Evolutionary conservation across 2,888 invertebrate species (phyloP), one percentile per base, ranked within the genome.

Genomic region (Lasioglossum leucozonium): DNA sequence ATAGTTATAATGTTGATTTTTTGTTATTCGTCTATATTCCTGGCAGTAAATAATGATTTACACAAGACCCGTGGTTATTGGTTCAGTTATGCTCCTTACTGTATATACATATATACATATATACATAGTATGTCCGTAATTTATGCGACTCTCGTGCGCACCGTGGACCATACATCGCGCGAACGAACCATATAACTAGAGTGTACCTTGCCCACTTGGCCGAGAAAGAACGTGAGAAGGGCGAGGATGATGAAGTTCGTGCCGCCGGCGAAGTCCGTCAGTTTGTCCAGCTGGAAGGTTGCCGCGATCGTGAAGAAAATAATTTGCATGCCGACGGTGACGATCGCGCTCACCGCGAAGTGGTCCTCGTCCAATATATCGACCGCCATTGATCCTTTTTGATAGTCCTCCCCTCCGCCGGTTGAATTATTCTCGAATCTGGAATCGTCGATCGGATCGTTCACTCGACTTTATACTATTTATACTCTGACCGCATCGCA

Each of bases 221-320:
- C 98, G 67, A 98, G 96, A 93, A 98, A 97, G 95, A 99, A 98
- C 44, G 98, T 98, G 71, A 98, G 95, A 85, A 99, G 95, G 13
- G 98, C 98, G 89, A 99, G 96, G 79, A 98, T 97, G 89, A 98
- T 98, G 95, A 99, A 99, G 95, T 99, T 99, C 80, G 98, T 97
- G 81, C 99, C 99, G 13, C 99, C 98, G 85, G 98, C 98, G 95
- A 99, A 98, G 95, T 99, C 99, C 0, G 98, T 98, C 81, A 99
- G 96, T 95, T 98, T 98, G 94, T 99, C 98, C 95, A 98, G 97
- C 95, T 98, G 98, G 91, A 98, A 97, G 79, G 97, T 96, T 8
- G 98, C 97, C 67, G 98, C 98, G 90, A 99, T 96, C 62, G 97
- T 96, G 95, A 99, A 99, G 95, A 98, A 99, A 77, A 98, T 96